Evolutionary conservation across 2,113 vertebrate genomes (phyloP).

Genomic region (Oreochromis spilurus): DNA sequence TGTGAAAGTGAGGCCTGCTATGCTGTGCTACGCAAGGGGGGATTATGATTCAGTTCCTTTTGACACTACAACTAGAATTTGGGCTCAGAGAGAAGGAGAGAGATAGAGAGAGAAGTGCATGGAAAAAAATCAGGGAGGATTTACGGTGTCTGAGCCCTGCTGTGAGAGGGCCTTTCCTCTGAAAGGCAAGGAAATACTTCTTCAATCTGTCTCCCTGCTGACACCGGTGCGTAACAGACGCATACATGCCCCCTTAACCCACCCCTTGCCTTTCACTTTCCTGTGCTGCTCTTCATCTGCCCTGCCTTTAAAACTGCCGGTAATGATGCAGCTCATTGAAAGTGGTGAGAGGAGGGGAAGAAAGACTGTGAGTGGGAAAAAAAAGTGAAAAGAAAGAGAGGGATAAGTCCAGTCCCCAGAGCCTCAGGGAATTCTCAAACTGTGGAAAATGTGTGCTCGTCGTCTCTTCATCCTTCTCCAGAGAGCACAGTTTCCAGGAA

Average conservation of each 20-base stretch:
- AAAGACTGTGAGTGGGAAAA: background rate
- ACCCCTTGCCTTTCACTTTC: conserved; percentile 12
- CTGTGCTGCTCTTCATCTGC: background rate
- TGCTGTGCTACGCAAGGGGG: conserved; percentile 21
- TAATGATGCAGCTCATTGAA: conserved; percentile 58
- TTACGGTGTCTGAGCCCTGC: conserved; percentile 64
- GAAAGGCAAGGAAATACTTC: conserved; percentile 62
- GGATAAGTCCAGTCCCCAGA: conserved; percentile 12
- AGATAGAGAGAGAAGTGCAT: background rate
- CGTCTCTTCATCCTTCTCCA: conserved; percentile 51
- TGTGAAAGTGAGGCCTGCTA: conserved; percentile 37
- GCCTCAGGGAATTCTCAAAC: conserved; percentile 21
- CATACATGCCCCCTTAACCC: conserved; percentile 27
- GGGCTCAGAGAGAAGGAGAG: background rate
- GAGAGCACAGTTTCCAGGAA: conserved; percentile 68
- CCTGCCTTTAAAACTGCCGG: conserved; percentile 41
- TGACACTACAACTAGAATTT: conserved; percentile 16
- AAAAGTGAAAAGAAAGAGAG: conserved; percentile 8
- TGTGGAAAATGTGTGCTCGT: conserved; percentile 61
- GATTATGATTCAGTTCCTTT: conserved; percentile 60
- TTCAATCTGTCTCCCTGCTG: conserved; percentile 56
- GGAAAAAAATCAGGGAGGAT: conserved; percentile 67
- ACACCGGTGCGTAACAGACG: conserved; percentile 43
- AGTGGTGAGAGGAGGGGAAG: conserved; percentile 26
- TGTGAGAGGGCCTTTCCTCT: conserved; percentile 58